These are phyloP conservation scores for Brassicogethes aeneus DNA, from an alignment of 2,888 invertebrate genomes.

Conservation along the genomic window DNA sequence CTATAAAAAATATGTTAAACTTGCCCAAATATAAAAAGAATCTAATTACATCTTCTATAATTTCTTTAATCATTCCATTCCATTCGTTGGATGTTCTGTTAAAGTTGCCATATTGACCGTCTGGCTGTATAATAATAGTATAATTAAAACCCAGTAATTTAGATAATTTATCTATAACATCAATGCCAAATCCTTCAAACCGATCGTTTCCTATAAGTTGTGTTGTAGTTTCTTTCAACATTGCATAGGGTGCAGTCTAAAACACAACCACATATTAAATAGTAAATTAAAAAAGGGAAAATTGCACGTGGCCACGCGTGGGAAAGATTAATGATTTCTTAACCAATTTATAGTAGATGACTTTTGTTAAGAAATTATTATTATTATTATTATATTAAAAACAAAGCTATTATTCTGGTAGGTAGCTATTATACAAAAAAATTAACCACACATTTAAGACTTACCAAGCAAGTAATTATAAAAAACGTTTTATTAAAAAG, in stretches of 20 bases:
- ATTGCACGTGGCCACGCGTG: too few species aligned
- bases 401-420: too few species aligned
- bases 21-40: too few species aligned
- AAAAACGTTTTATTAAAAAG: constrained; percentile 64
- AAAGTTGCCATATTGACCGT: constrained; percentile 64
- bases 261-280: too few species aligned
- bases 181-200: constrained; percentile 83
- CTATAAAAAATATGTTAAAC: constrained; percentile 40
- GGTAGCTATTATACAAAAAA: too few species aligned
- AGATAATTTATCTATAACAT: constrained; percentile 73
- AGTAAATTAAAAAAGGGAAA: too few species aligned
- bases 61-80: constrained; percentile 68
- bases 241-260: constrained; percentile 77
- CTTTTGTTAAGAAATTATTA: too few species aligned
- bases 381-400: too few species aligned
- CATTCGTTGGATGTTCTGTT: constrained; percentile 53
- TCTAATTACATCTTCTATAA: constrained; percentile 55
- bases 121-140: constrained; percentile 67
- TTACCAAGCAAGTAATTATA: constrained; percentile 65
- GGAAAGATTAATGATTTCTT: too few species aligned
- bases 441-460: too few species aligned
- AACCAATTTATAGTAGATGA: too few species aligned
- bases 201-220: constrained; percentile 68
- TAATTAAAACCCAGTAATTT: constrained; percentile 74
- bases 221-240: constrained; percentile 63